Evolutionary conservation across 1,140 invertebrate genomes (phyloP), one percentile per base, ranked within the genome.

Genomic region (Chelonus insularis): DNA sequence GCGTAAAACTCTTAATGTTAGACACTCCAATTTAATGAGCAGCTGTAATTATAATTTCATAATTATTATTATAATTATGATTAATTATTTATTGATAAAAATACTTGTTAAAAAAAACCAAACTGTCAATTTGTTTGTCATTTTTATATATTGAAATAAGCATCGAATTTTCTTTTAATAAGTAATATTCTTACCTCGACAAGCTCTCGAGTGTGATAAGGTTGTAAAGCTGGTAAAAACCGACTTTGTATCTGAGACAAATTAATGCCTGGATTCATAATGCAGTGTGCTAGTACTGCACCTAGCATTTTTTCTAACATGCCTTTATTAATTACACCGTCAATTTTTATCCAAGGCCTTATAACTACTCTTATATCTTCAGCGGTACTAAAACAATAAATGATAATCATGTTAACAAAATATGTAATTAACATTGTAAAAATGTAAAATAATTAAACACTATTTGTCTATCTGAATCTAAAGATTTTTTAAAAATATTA

Each of bases 271-370:
- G 88, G 87, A 64, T 84, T 79, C 8, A 82, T 76, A 63, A 90
- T 81, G 56, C 88, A 86, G 57, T 87, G 84, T 4, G 85, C 82
- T 21, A 91, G 75, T 43, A 92, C 68, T 8, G 86, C 82, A 21
- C 87, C 86, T 25, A 93, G 61, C 84, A 90, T 87, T 29, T 86
- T 84, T 69, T 89, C 87, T 12, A 93, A 76, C 1, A 89, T 84
- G 37, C 86, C 76, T 20, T 86, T 80, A 75, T 93, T 92, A 0
- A 93, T 69, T 0, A 83, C 81, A 1, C 91, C 91, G 74, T 93
- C 88, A 4, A 92, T 83, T 60, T 87, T 84, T 54, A 89, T 86
- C 92, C 91, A 93, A 0, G 90, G 89, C 62, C 86, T 79, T 54
- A 84, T 74, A 14, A 77, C 70, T 1, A 84, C 77, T 62, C 74